A percentile compares a stretch with the other conserved stretches of the same genome.
Evolutionary conservation across 2,888 invertebrate species (phyloP).

Genomic region (Syrphus vitripennis): DNA sequence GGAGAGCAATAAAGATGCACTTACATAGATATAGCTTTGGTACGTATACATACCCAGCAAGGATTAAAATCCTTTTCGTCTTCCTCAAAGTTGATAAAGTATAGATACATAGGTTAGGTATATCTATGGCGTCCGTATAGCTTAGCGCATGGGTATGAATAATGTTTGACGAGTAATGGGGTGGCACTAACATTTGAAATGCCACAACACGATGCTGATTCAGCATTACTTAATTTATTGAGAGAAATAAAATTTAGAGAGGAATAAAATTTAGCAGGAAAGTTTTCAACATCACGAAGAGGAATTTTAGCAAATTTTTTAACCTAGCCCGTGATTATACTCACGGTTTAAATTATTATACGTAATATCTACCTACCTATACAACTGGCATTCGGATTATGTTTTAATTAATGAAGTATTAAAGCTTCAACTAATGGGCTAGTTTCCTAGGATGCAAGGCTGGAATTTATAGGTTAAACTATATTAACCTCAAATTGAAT

Average conservation of each 20-base stretch:
- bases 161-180: constrained; percentile 56
- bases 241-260: constrained; percentile 22
- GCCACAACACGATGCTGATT: constrained; percentile 28
- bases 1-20: constrained; percentile 66
- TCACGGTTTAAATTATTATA: neutral
- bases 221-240: constrained; percentile 57
- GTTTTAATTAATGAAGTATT: too few species aligned
- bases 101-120: neutral
- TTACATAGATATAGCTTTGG: constrained; percentile 12
- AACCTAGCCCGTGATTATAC: neutral
- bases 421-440: too few species aligned
- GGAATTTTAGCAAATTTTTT: neutral
- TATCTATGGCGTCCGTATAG: neutral
- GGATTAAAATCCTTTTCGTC: constrained; percentile 54
- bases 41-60: neutral
- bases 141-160: constrained; percentile 47
- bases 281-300: neutral
- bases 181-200: constrained; percentile 46
- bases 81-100: neutral
- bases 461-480: too few species aligned
- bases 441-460: too few species aligned
- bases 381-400: too few species aligned
- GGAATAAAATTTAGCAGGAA: neutral
- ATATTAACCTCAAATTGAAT: too few species aligned
- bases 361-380: neutral